Conservation (phyloP, 2,888 invertebrate species). For the Ennomos fuscantarius region DNA sequence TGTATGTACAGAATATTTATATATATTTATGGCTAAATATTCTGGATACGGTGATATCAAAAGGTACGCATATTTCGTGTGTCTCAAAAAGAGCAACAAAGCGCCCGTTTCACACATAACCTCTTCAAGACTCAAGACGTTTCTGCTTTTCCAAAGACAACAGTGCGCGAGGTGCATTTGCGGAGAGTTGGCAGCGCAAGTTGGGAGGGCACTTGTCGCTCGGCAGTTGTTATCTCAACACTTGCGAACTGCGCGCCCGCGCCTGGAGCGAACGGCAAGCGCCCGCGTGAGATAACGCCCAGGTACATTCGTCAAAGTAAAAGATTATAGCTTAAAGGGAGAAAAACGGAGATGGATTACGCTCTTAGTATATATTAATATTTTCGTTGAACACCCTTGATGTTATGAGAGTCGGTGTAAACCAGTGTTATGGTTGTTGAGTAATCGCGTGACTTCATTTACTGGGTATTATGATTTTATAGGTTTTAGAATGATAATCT, state of each 20-base stretch:
- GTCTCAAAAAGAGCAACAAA: conserved; percentile 10
- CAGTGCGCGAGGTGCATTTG: conserved; percentile 54
- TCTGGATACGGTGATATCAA: too few species aligned
- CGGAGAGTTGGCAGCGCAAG: conserved; percentile 58
- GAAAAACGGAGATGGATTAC: conserved; percentile 5
- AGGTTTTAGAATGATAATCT: too few species aligned
- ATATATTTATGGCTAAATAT: too few species aligned
- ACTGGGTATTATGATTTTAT: too few species aligned
- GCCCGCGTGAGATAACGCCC: conserved; percentile 8
- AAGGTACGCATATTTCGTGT: too few species aligned
- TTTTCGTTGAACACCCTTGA: conserved; percentile 12
- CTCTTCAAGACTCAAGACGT: conserved; percentile 33
- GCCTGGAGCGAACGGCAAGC: conserved; percentile 41
- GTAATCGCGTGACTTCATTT: too few species aligned
- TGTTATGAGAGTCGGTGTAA: neutral
- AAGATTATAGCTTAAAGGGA: conserved; percentile 14
- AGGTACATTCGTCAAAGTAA: conserved; percentile 17
- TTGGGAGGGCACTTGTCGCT: conserved; percentile 65
- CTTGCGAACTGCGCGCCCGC: conserved; percentile 55
- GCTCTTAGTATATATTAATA: neutral
- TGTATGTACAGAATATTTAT: too few species aligned
- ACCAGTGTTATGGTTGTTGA: neutral
- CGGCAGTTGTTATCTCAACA: conserved; percentile 71
- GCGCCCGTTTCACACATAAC: conserved; percentile 4
- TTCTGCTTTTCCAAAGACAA: conserved; percentile 45